Conservation (phyloP, 2,113 vertebrate species). For the Aptenodytes forsteri region DNA sequence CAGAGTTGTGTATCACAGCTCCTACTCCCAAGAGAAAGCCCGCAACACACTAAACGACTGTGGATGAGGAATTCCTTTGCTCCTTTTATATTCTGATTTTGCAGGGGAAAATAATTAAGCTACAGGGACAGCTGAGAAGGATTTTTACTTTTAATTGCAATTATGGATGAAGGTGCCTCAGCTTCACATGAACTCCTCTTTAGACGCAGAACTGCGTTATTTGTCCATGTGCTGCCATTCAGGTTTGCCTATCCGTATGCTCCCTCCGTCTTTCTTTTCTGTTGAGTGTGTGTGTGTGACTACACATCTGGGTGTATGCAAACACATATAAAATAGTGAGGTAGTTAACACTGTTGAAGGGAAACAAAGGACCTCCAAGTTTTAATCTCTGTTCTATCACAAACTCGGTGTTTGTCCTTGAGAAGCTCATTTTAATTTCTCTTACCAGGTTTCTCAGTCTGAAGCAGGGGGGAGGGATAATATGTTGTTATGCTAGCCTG, state of each 20-base stretch:
- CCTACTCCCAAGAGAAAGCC: neutral
- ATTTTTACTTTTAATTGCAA: neutral
- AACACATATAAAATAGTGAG: accelerated
- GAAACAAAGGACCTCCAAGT: neutral
- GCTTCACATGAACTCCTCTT: neutral
- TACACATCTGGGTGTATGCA: neutral
- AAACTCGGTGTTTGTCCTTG: neutral
- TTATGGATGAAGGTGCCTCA: neutral
- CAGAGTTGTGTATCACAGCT: neutral
- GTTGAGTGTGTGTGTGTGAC: neutral
- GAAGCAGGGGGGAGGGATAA: neutral
- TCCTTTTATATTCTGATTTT: neutral
- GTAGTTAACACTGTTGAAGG: neutral
- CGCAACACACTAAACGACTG: neutral
- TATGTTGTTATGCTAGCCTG: neutral
- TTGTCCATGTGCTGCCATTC: neutral
- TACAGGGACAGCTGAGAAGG: neutral
- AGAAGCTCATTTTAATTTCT: neutral
- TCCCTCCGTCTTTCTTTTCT: neutral
- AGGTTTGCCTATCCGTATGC: neutral
- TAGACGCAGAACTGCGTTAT: neutral
- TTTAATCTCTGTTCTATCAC: neutral
- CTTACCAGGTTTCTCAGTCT: neutral
- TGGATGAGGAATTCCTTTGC: neutral
- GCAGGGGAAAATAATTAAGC: neutral